Conservation (phyloP, 1,140 invertebrate species). For the Conus ventricosus region DNA sequence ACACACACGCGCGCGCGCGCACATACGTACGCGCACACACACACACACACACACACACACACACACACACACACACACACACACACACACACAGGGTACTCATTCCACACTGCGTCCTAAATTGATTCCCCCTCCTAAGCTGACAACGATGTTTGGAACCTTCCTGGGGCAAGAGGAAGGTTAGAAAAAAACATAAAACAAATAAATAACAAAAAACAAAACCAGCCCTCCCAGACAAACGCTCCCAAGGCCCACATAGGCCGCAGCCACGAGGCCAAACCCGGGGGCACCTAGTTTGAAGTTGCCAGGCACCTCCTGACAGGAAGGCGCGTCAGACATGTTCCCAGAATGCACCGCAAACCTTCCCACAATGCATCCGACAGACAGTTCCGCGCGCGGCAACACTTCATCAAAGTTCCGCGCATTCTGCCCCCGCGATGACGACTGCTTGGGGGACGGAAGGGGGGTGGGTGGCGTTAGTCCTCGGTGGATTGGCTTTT, state of each 20-base stretch:
- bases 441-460: not conserved
- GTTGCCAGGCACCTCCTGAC: constrained; percentile 16
- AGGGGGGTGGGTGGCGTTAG: too few relatives aligned
- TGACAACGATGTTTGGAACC: too few relatives aligned
- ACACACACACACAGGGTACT: too few relatives aligned
- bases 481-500: not conserved
- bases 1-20: not conserved
- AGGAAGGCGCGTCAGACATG: constrained; percentile 22
- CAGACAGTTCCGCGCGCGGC: constrained; percentile 15
- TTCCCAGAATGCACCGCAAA: constrained; percentile 26
- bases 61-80: too few relatives aligned
- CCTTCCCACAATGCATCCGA: constrained; percentile 35
- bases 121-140: too few relatives aligned
- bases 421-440: constrained; percentile 20
- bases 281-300: constrained; percentile 23
- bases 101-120: too few relatives aligned
- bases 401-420: constrained; percentile 37
- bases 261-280: not conserved
- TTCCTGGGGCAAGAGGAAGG: not conserved
- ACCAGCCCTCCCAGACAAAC: too few relatives aligned
- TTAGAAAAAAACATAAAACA: not conserved
- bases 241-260: not conserved
- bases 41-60: constrained; percentile 7
- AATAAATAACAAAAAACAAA: not conserved
- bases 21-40: not conserved